These are phyloP conservation scores for Eupithecia vulgata DNA, from an alignment of 2,888 invertebrate species.

Conservation along the genomic window DNA sequence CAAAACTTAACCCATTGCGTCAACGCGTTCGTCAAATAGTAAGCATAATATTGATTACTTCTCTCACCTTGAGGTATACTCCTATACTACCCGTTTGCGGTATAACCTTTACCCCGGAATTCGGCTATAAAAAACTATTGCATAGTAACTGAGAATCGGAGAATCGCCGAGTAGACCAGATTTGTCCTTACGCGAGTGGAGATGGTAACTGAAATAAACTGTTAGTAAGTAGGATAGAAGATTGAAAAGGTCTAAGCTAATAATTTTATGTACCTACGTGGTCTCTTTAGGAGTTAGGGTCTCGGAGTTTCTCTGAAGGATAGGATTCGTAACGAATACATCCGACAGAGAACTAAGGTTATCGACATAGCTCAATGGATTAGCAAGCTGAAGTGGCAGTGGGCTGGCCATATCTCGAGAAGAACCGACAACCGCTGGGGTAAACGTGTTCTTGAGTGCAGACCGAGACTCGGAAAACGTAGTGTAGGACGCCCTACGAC, in stretches of 20 bases:
- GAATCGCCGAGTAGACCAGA: neutral
- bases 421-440: no score
- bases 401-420: no score
- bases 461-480: no score
- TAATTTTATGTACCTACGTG: neutral
- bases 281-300: no score
- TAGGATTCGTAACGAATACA: no score
- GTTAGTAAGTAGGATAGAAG: neutral
- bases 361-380: no score
- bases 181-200: neutral
- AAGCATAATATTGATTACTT: neutral
- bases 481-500: no score
- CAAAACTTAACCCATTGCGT: neutral
- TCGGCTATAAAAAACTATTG: constrained; percentile 9
- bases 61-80: neutral
- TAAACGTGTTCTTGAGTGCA: no score
- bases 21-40: neutral
- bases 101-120: neutral
- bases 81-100: neutral
- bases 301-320: no score
- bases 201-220: neutral
- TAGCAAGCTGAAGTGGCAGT: no score
- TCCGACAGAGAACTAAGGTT: no score
- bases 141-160: neutral
- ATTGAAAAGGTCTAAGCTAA: neutral